Evolutionary conservation across 2,797 vertebrate genomes (phyloP).

Genomic region (Pangasius sanitwongsei): DNA sequence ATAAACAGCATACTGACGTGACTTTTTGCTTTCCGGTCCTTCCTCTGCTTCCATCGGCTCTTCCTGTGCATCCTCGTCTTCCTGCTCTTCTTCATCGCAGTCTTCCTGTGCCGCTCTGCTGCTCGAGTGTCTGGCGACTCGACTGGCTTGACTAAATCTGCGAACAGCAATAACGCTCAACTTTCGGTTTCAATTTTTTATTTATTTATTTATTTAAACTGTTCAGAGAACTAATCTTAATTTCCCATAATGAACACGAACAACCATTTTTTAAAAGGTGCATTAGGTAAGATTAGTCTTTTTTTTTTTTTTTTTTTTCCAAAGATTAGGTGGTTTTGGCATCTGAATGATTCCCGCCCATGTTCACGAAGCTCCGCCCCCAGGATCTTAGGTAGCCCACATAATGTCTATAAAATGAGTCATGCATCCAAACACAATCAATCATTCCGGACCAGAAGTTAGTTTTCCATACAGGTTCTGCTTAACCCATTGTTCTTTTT

Average conservation of each 20-base stretch:
- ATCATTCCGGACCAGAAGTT: background rate
- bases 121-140: slow-evolving; percentile 14
- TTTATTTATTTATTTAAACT: too few species aligned
- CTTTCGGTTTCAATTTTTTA: too few species aligned
- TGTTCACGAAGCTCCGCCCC: background rate
- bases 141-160: slow-evolving; percentile 12
- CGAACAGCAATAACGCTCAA: background rate
- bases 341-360: background rate
- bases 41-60: slow-evolving; percentile 70
- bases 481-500: too few species aligned
- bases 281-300: background rate
- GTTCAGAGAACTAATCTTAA: too few species aligned
- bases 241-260: too few species aligned
- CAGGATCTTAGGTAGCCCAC: background rate
- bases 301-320: background rate
- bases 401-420: background rate
- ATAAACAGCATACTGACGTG: slow-evolving; percentile 66
- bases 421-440: background rate
- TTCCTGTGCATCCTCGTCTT: slow-evolving; percentile 62
- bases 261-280: too few species aligned
- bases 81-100: slow-evolving; percentile 59
- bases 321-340: too few species aligned
- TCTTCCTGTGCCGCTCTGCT: slow-evolving; percentile 57
- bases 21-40: slow-evolving; percentile 62
- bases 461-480: background rate